Evolutionary conservation across 2,113 vertebrate species (phyloP).

Genomic region (Proterorhinus semilunaris): DNA sequence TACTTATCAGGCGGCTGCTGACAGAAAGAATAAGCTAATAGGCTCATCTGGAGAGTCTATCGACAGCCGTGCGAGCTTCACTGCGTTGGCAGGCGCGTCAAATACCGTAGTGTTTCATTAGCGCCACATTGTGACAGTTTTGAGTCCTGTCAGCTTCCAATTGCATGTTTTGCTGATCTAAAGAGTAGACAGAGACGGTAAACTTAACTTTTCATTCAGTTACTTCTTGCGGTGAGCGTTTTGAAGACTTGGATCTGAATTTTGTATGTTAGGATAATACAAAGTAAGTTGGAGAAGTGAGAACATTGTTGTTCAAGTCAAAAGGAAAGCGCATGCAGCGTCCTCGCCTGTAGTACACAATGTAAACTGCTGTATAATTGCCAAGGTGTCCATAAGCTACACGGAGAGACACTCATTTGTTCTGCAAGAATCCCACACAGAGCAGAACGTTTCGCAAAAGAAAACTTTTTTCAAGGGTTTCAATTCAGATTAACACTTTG

Average conservation of each 20-base stretch:
- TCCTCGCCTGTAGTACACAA: conserved; percentile 37
- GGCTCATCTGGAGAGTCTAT: conserved; percentile 58
- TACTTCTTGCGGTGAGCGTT: conserved; percentile 24
- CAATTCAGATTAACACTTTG: background rate
- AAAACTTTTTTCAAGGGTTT: conserved; percentile 7
- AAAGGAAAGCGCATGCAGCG: conserved; percentile 16
- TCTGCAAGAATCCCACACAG: background rate
- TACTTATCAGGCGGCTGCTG: conserved; percentile 54
- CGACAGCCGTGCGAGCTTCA: conserved; percentile 50
- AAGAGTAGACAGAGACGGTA: conserved; percentile 30
- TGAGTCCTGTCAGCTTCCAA: conserved; percentile 21
- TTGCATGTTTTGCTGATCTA: conserved; percentile 34
- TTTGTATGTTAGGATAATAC: conserved; percentile 25
- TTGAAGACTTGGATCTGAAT: conserved; percentile 36
- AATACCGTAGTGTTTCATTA: conserved; percentile 57
- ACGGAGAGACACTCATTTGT: conserved; percentile 16
- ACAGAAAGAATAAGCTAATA: conserved; percentile 62
- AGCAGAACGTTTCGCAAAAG: background rate
- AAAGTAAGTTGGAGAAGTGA: conserved; percentile 13
- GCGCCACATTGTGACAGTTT: conserved; percentile 56
- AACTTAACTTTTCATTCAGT: conserved; percentile 36
- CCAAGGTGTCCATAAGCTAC: conserved; percentile 35
- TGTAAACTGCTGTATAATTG: conserved; percentile 48
- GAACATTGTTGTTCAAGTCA: conserved; percentile 23
- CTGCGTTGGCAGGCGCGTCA: conserved; percentile 42